Base-by-base conservation (phyloP, 2,797 vertebrate genomes). In the Poeciliopsis paucimaculata region DNA sequence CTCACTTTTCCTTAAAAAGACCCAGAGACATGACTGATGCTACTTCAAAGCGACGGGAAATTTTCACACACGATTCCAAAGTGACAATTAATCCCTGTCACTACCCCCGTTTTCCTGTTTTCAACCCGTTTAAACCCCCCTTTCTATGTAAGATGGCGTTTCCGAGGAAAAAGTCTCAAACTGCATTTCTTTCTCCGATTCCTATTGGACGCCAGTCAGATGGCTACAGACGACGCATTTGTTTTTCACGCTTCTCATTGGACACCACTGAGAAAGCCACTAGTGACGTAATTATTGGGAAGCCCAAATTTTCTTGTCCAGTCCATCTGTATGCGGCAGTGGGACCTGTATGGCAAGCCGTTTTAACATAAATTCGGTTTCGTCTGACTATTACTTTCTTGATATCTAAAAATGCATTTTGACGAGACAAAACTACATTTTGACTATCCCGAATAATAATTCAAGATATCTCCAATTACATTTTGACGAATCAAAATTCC, bases 61-160 rank as follows among this genome's bases (percentile, higher is more conserved):
- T 9, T n/a, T 77, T 39, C 15, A 77, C 20, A 60, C 10, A 12
- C 7, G 16, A n/a, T n/a, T 1, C 3, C 47, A 87, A 75, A 49
- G 0, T 66, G 60, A 11, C 0, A 5, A 9, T 6, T 55, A 28
- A 28, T 34, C 39, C 39, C 28, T 82, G 62, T 70, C 46, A 43
- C 73, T 5, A 43, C 13, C 57, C 39, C 60, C 36, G 57, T 86
- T 90, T 82, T 47, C 68, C 72, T 46, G 86, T 43, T 84, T 85
- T 86, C 45, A 78, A 73, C 81, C 77, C 72, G 87, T 93, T 95
- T 93, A 92, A 95, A 94, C 90, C 93, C 91, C 82, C 85, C 28
- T 82, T 45, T 84, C 53, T 34, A 39, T 82, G 84, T 90, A 96
- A 96, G 91, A 96, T 96, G 95, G 95, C 95, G 94, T 89, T 85